Base-by-base conservation (phyloP, 2,888 invertebrate species). In the Eulithis prunata region DNA sequence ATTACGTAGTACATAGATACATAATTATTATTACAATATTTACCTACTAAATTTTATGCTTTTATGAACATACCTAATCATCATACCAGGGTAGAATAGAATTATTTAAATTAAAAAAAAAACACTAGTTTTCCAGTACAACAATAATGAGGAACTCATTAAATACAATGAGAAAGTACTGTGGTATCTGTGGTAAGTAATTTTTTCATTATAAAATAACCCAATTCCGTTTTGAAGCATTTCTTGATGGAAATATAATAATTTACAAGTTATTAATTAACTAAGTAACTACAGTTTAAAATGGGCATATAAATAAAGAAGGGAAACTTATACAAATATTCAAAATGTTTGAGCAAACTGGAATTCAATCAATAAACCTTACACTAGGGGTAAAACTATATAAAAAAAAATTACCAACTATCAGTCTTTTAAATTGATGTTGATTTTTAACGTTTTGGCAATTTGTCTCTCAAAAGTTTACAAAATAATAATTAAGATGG, bases 381-480 rank as follows among this genome's bases (percentile, higher is more conserved):
- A 92, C 78, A 82, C 92, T 93, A 93, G 87, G 92, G 92, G 87
- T 92, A 92, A 92, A 93, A 93, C 85, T 89, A 91, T 91, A 91
- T 89, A 88, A 89, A 87, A 91, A 90, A 91, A 88, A 84, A 82
- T 91, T 93, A 92, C 87, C 90, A 91, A 89, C 93, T 94, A 94
- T 94, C 93, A 94, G 93, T 93, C 93, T 94, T 93, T 91, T 91
- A 91, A 92, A 93, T 93, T 93, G 93, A 94, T 93, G 93, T 91
- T 91, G 89, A 87, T 88, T 91, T 86, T 90, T 89, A 91, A 91
- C 86, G 89, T 87, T 88, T 84, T 89, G 89, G 88, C 89, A 89
- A 87, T 84, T 89, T 85, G 78, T 83, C 80, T 89, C 91, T 91
- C 91, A 93, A 93, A 92, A 93, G 91, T 92, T 92, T 92, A 93